phyloP scores from a whole-genome alignment of 2,113 vertebrate genomes.

The Pyxicephalus adspersus region DNA sequence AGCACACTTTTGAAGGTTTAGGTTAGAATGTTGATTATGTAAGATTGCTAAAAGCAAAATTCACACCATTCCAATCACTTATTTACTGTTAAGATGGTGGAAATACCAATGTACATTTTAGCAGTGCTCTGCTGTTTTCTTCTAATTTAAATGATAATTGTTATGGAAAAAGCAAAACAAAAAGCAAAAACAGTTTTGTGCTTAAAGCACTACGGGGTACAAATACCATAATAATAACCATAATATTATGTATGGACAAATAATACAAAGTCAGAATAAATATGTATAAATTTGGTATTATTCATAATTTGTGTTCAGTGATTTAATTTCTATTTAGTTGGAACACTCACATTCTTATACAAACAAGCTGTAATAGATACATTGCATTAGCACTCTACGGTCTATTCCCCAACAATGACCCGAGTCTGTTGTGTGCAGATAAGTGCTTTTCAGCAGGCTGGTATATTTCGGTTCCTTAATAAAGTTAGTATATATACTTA shows the following conservation, averaged over 20 bases:
- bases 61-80: neutral
- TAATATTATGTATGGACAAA: neutral
- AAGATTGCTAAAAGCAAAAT: neutral
- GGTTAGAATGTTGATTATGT: neutral
- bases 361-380: too few relatives aligned
- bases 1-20: neutral
- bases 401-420: too few relatives aligned
- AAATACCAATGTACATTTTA: constrained; percentile 14
- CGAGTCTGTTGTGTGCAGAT: too few relatives aligned
- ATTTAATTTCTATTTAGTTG: too few relatives aligned
- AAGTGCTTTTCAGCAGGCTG: too few relatives aligned
- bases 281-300: too few relatives aligned
- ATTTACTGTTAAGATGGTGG: constrained; percentile 9
- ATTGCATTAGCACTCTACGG: too few relatives aligned
- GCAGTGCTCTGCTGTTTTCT: constrained; percentile 1
- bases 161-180: neutral
- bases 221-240: neutral
- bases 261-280: neutral
- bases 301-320: too few relatives aligned
- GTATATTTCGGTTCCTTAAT: too few relatives aligned
- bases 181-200: neutral
- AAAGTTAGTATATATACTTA: too few relatives aligned
- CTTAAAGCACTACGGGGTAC: neutral
- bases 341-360: too few relatives aligned
- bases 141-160: constrained; percentile 10